Evolutionary conservation across 2,797 vertebrate species (phyloP).

Genomic region (Oreochromis mossambicus): DNA sequence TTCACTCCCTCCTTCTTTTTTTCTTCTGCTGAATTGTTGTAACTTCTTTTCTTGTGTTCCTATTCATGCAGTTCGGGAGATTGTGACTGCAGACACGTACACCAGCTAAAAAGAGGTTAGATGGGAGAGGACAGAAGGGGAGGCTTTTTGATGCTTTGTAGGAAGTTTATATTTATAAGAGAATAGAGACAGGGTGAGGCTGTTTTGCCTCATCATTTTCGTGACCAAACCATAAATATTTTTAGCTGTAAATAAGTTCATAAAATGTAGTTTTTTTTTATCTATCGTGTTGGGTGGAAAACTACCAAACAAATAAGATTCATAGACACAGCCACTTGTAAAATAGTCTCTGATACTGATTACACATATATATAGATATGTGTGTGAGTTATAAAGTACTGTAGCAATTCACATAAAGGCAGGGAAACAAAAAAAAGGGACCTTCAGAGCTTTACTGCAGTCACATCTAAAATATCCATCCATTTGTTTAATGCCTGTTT

Average conservation of each 20-base stretch:
- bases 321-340: background rate
- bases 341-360: background rate
- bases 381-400: background rate
- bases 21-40: background rate
- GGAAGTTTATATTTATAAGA: slow-evolving; percentile 35
- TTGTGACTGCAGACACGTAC: slow-evolving; percentile 44
- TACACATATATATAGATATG: background rate
- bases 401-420: background rate
- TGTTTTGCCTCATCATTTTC: background rate
- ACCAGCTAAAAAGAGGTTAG: background rate
- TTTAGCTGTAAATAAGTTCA: background rate
- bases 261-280: background rate
- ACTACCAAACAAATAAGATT: background rate
- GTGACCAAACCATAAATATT: background rate
- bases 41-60: background rate
- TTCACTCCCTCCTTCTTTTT: background rate
- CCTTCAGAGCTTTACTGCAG: background rate
- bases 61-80: background rate
- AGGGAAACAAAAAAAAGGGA: background rate
- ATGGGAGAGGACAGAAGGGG: background rate
- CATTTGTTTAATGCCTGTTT: background rate
- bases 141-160: slow-evolving; percentile 29
- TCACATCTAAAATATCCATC: background rate
- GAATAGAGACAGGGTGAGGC: background rate
- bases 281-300: background rate